Conservation (phyloP, 2,888 invertebrate species). For the Pyralis farinalis region DNA sequence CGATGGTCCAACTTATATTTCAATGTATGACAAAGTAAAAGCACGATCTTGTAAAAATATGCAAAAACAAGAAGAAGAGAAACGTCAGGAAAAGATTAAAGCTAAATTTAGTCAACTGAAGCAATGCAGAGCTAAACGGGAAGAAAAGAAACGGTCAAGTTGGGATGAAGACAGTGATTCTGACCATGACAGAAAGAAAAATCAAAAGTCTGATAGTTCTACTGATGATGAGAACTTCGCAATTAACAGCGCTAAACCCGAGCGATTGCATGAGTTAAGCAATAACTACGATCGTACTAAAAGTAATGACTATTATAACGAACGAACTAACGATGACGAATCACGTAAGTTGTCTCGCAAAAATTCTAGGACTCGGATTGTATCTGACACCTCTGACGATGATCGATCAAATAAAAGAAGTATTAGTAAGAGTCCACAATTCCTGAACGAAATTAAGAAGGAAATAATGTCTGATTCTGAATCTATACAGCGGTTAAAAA, state of each 20-base stretch:
- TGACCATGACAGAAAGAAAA: constrained; percentile 70
- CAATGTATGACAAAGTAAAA: constrained; percentile 99
- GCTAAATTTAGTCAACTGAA: constrained; percentile 94
- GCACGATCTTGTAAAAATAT: constrained; percentile 96
- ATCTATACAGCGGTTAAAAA: constrained; percentile 37
- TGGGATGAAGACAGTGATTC: constrained; percentile 94
- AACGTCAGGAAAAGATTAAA: constrained; percentile 91
- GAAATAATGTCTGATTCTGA: constrained; percentile 79
- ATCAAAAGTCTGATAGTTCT: constrained; percentile 70
- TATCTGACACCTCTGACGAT: constrained; percentile 90
- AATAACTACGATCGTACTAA: constrained; percentile 65
- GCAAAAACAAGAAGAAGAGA: constrained; percentile 95
- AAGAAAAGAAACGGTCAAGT: constrained; percentile 94
- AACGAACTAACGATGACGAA: constrained; percentile 72
- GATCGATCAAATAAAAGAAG: constrained; percentile 77
- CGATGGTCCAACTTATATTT: constrained; percentile 94
- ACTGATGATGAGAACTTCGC: constrained; percentile 74
- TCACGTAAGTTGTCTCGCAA: constrained; percentile 82
- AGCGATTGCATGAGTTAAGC: constrained; percentile 67
- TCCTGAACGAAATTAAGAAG: constrained; percentile 71
- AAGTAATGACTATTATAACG: constrained; percentile 70
- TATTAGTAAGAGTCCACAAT: constrained; percentile 57
- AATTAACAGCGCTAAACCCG: constrained; percentile 65
- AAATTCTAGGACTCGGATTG: constrained; percentile 86
- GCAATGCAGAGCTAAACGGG: constrained; percentile 92